These are phyloP conservation scores for Drosophila grimshawi DNA, from an alignment of 1,140 invertebrate genomes.

Conservation along the genomic window DNA sequence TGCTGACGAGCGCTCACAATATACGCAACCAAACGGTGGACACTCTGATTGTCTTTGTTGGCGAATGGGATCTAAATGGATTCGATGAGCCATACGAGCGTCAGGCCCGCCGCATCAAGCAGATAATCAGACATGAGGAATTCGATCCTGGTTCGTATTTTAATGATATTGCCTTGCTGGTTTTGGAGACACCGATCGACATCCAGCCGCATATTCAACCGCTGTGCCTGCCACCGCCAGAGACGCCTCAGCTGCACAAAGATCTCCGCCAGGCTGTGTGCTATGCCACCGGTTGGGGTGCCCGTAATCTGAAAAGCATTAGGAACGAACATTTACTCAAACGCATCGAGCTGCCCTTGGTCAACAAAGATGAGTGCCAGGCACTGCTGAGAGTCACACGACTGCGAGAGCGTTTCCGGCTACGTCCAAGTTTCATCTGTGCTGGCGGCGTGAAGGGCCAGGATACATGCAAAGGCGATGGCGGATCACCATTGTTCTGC, in stretches of 20 bases:
- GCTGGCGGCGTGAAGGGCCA: conserved; percentile 88
- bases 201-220: conserved; percentile 89
- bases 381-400: conserved; percentile 86
- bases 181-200: conserved; percentile 87
- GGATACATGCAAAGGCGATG: conserved; percentile 89
- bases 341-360: conserved; percentile 87
- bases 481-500: conserved; percentile 88
- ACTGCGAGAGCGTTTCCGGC: conserved; percentile 87
- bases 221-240: conserved; percentile 88
- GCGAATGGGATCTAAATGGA: conserved; percentile 90
- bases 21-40: conserved; percentile 71
- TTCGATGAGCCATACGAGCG: conserved; percentile 85
- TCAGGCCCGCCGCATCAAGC: conserved; percentile 88
- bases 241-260: conserved; percentile 49
- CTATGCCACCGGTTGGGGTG: conserved; percentile 88
- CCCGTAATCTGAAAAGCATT: conserved; percentile 87
- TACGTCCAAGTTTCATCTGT: conserved; percentile 87
- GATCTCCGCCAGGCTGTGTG: conserved; percentile 78
- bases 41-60: conserved; percentile 86
- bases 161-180: conserved; percentile 90
- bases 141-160: conserved; percentile 84
- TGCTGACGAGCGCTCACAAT: conserved; percentile 89
- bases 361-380: conserved; percentile 86
- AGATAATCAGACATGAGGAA: conserved; percentile 86
- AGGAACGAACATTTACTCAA: conserved; percentile 84